Evolutionary conservation across 2,888 invertebrate species (phyloP).

Genomic region (Megamerina dolium): DNA sequence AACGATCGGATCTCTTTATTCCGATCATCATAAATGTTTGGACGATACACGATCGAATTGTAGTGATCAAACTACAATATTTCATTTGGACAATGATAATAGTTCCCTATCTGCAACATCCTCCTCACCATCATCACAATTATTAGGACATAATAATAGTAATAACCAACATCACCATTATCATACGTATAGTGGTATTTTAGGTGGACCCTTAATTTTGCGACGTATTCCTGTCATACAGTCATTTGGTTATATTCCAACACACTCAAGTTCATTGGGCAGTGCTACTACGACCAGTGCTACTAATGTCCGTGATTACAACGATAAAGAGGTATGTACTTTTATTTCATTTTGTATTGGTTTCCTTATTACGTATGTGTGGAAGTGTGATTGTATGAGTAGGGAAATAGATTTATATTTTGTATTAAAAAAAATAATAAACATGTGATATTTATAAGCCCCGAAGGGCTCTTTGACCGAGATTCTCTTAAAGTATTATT

Average conservation of each 20-base stretch:
- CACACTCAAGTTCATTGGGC: slow-evolving; percentile 17
- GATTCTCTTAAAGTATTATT: too few relatives aligned
- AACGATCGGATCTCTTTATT: slow-evolving; percentile 21
- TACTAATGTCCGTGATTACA: slow-evolving; percentile 32
- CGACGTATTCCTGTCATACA: slow-evolving; percentile 35
- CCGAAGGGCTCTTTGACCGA: too few relatives aligned
- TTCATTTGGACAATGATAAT: slow-evolving; percentile 28
- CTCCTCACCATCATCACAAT: slow-evolving; percentile 26
- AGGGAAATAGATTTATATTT: too few relatives aligned
- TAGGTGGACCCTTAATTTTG: slow-evolving; percentile 24
- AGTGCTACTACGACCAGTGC: too few relatives aligned
- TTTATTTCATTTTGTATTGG: too few relatives aligned
- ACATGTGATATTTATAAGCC: too few relatives aligned
- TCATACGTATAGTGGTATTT: slow-evolving; percentile 8
- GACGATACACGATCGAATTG: slow-evolving; percentile 30
- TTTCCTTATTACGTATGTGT: too few relatives aligned
- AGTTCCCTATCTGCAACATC: slow-evolving; percentile 22
- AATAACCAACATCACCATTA: too few relatives aligned
- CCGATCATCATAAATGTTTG: slow-evolving; percentile 21
- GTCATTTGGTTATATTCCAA: slow-evolving; percentile 33
- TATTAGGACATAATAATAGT: slow-evolving; percentile 14
- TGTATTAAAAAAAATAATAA: too few relatives aligned
- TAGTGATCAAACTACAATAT: slow-evolving; percentile 30
- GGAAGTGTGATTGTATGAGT: too few relatives aligned
- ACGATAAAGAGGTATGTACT: slow-evolving; percentile 36